Percentiles rank a stretch among this genome's conserved stretches.
These are phyloP conservation scores for Operophtera brumata DNA, from an alignment of 2,888 invertebrate genomes.

Conservation along the genomic window DNA sequence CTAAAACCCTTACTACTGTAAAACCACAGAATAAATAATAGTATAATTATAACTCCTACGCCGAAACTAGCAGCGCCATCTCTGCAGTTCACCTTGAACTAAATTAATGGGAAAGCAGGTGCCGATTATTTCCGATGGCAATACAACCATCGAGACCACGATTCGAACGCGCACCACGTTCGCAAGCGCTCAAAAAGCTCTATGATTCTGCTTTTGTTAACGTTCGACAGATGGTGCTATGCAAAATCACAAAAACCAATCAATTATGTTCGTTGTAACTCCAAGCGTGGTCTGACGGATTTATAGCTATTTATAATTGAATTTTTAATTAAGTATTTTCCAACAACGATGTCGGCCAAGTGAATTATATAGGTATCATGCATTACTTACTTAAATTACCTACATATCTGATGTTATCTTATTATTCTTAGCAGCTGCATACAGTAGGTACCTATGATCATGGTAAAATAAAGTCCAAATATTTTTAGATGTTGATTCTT, in stretches of 20 bases:
- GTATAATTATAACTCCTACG: background rate
- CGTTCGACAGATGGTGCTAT: constrained; percentile 12
- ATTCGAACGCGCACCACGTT: background rate
- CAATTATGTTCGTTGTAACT: background rate
- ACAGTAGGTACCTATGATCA: too few relatives aligned
- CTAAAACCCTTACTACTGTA: too few relatives aligned
- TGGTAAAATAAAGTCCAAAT: too few relatives aligned
- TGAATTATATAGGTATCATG: constrained; percentile 55
- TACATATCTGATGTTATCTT: constrained; percentile 67
- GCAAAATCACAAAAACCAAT: too few relatives aligned
- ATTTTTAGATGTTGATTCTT: too few relatives aligned
- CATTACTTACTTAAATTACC: background rate
- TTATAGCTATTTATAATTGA: constrained; percentile 74
- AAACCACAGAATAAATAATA: too few relatives aligned
- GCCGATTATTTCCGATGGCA: background rate
- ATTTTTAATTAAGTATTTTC: constrained; percentile 79
- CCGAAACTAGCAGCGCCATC: constrained; percentile 3
- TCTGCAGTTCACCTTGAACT: background rate
- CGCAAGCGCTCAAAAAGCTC: background rate
- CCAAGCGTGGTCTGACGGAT: constrained; percentile 69
- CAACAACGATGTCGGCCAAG: constrained; percentile 71
- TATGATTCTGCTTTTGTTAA: background rate
- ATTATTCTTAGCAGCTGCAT: constrained; percentile 29
- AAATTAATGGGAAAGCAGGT: background rate
- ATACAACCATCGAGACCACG: background rate